phyloP scores from a whole-genome alignment of 2,888 invertebrate species.

The Syrphus vitripennis region DNA sequence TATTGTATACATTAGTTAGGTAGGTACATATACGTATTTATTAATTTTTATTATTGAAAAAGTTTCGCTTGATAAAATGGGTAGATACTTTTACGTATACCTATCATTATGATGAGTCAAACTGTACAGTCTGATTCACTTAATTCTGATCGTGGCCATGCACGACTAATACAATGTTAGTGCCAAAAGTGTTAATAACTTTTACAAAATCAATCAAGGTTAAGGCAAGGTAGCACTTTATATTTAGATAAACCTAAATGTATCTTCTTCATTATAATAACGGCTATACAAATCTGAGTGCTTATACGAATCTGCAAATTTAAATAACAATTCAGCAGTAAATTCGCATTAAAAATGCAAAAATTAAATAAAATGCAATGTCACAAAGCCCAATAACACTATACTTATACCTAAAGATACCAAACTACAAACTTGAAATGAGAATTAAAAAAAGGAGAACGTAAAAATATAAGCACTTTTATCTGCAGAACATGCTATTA shows the following conservation, averaged over 20 bases:
- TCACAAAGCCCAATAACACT: neutral
- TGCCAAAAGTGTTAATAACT: neutral
- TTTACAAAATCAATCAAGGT: neutral
- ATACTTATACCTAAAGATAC: neutral
- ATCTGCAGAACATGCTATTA: conserved; percentile 1
- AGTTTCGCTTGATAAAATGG: neutral
- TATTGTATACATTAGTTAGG: too few species aligned
- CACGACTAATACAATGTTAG: neutral
- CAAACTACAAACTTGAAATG: neutral
- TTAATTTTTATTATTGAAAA: neutral
- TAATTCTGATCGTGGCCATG: neutral
- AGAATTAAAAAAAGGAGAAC: neutral
- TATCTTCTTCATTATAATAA: neutral
- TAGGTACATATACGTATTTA: neutral
- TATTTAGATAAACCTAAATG: neutral
- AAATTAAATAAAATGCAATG: neutral
- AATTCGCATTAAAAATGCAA: neutral
- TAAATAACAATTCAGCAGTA: neutral
- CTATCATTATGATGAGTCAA: neutral
- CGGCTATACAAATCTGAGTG: neutral
- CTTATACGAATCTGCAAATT: neutral
- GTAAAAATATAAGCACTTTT: neutral
- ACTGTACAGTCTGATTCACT: neutral
- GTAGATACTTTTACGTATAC: neutral
- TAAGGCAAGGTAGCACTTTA: neutral